Conservation (phyloP, 1,140 invertebrate species). For the Antheraea pernyi region DNA sequence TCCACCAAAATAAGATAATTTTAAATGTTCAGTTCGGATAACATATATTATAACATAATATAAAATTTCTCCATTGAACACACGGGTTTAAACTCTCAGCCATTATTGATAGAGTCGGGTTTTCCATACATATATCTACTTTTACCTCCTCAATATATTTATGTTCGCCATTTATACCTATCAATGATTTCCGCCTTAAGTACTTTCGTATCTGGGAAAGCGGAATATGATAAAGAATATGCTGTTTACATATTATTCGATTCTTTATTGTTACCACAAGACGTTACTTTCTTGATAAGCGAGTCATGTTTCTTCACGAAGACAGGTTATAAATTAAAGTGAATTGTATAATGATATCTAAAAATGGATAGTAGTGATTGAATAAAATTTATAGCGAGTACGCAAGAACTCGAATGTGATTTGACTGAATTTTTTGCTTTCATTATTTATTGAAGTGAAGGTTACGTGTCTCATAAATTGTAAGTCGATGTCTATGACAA, state of each 20-base stretch:
- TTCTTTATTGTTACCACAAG: not conserved
- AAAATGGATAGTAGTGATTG: conserved; percentile 21
- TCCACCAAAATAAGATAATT: too few species aligned
- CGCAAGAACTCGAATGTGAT: conserved; percentile 15
- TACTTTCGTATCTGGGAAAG: not conserved
- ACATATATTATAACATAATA: too few species aligned
- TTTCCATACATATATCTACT: not conserved
- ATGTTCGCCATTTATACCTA: conserved; percentile 1
- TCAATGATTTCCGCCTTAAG: not conserved
- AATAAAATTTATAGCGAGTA: conserved; percentile 17
- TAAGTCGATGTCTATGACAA: not conserved
- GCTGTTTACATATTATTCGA: not conserved
- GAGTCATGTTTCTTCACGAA: conserved; percentile 17
- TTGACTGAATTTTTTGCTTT: conserved; percentile 17
- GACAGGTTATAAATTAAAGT: conserved; percentile 15
- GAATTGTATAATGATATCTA: conserved; percentile 26
- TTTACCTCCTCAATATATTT: not conserved
- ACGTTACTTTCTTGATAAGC: conserved; percentile 17
- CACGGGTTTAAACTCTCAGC: too few species aligned
- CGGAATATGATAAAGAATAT: not conserved
- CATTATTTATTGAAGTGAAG: not conserved
- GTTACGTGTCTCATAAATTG: not conserved
- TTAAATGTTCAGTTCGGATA: too few species aligned
- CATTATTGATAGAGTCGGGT: not conserved
- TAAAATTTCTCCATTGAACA: too few species aligned